These are phyloP conservation scores for Gadopsis bispinosus DNA, from an alignment of 2,797 vertebrate species.

Conservation along the genomic window DNA sequence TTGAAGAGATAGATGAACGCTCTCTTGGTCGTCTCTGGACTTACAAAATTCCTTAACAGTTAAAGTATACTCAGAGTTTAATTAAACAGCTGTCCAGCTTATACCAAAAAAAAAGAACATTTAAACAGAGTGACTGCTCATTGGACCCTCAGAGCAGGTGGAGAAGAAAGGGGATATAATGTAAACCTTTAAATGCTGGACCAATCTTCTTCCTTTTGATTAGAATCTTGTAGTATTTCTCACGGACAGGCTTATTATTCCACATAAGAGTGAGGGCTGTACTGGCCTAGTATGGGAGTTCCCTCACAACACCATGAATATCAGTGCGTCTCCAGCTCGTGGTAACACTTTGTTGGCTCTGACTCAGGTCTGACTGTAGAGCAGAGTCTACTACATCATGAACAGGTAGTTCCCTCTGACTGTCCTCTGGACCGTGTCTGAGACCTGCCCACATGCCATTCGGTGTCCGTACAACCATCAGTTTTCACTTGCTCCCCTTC, in stretches of 20 bases:
- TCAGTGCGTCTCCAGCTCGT: background rate
- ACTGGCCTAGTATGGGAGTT: background rate
- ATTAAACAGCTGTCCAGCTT: conserved; percentile 1
- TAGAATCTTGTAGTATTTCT: conserved; percentile 3
- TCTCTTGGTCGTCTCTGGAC: background rate
- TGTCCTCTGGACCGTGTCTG: conserved; percentile 51
- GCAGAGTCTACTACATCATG: conserved; percentile 30
- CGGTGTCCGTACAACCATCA: conserved; percentile 56
- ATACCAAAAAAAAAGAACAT: background rate
- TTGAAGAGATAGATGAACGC: too few species aligned
- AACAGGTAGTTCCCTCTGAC: conserved; percentile 29
- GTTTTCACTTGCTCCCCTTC: conserved; percentile 52
- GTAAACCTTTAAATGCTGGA: background rate
- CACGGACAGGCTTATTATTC: background rate
- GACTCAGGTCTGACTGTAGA: conserved; percentile 14
- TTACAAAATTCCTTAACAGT: background rate
- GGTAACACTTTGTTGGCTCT: conserved; percentile 14
- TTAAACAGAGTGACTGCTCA: background rate
- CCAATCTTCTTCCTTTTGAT: conserved; percentile 14
- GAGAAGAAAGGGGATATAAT: background rate
- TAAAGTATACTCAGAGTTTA: background rate
- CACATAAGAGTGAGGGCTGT: background rate
- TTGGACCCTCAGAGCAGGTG: background rate
- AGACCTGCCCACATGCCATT: conserved; percentile 52
- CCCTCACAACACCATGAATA: background rate